Evolutionary conservation across 2,113 vertebrate genomes (phyloP).

Genomic region (Perca flavescens): DNA sequence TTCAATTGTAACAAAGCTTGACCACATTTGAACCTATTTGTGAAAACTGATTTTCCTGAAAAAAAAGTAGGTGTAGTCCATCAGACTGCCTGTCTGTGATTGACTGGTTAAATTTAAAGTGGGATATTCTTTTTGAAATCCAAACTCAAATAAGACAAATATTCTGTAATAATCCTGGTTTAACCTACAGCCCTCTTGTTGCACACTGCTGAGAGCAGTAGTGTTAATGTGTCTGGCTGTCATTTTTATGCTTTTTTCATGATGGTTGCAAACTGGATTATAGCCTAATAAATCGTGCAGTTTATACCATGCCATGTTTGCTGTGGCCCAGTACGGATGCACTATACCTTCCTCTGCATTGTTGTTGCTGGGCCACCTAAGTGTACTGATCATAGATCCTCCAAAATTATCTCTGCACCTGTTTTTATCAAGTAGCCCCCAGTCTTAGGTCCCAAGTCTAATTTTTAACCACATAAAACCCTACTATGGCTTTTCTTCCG

Average conservation of each 20-base stretch:
- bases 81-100: neutral
- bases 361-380: neutral
- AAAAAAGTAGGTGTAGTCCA: neutral
- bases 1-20: neutral
- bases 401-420: conserved; percentile 1
- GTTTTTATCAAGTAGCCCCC: neutral
- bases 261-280: conserved; percentile 21
- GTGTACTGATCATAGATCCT: neutral
- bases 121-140: neutral
- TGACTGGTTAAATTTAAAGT: neutral
- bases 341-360: neutral
- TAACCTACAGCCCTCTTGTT: neutral
- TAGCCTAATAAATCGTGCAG: neutral
- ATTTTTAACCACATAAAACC: conserved; percentile 22
- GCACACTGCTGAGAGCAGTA: neutral
- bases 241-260: neutral
- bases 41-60: neutral
- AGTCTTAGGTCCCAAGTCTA: neutral
- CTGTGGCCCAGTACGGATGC: neutral
- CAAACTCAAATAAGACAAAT: neutral
- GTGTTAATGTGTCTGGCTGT: conserved; percentile 6
- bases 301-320: neutral
- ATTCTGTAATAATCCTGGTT: neutral
- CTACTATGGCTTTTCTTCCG: neutral
- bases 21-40: neutral